phyloP scores from a whole-genome alignment of 2,888 invertebrate genomes.

The Parapristionchus giblindavisi region DNA sequence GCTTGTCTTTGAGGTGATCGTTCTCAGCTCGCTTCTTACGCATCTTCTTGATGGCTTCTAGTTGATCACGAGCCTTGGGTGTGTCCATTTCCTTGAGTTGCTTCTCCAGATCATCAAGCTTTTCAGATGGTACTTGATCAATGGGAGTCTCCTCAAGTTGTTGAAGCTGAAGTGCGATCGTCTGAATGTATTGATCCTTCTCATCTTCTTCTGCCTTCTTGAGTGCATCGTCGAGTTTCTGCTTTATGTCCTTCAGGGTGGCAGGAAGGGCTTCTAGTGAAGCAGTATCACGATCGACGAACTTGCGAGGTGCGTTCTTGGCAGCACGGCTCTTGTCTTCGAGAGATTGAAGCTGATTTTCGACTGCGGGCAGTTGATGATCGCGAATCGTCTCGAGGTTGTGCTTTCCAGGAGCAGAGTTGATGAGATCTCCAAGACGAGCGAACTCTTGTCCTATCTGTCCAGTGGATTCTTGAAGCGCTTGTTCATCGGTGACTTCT shows the following conservation, averaged over 20 bases:
- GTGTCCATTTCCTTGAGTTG: slow-evolving; percentile 43
- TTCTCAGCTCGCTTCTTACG: slow-evolving; percentile 33
- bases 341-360: slow-evolving; percentile 14
- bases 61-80: slow-evolving; percentile 27
- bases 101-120: slow-evolving; percentile 43
- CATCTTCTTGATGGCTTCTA: slow-evolving; percentile 44
- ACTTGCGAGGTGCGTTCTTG: slow-evolving; percentile 31
- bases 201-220: slow-evolving; percentile 29
- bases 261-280: not conserved
- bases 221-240: slow-evolving; percentile 25
- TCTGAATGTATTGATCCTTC: slow-evolving; percentile 35
- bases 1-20: slow-evolving; percentile 17
- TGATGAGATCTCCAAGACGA: slow-evolving; percentile 35
- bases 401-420: slow-evolving; percentile 23
- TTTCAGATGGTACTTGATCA: not conserved
- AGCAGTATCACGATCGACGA: slow-evolving; percentile 20
- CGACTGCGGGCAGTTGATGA: slow-evolving; percentile 27
- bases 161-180: slow-evolving; percentile 25
- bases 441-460: slow-evolving; percentile 50
- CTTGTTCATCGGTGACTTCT: slow-evolving; percentile 50
- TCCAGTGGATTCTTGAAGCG: slow-evolving; percentile 49
- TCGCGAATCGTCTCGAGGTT: slow-evolving; percentile 29
- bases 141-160: slow-evolving; percentile 27
- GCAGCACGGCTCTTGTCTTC: slow-evolving; percentile 31
- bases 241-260: slow-evolving; percentile 4